These are phyloP conservation scores for Ephialtes manifestator DNA, from an alignment of 2,888 invertebrate genomes.

Conservation along the genomic window DNA sequence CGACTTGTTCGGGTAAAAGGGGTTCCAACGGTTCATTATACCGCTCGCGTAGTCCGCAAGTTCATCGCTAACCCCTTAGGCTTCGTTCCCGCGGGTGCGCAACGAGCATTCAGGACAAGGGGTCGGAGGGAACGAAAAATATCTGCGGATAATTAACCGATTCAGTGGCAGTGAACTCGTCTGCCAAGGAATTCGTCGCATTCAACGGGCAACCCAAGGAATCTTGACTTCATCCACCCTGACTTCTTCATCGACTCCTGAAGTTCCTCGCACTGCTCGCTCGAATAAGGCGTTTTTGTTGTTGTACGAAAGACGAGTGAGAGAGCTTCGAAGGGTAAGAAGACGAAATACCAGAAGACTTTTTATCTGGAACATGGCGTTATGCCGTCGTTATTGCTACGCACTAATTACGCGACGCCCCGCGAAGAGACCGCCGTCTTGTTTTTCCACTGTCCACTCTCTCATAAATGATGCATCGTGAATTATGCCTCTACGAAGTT, in stretches of 20 bases:
- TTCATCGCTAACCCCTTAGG: conserved; percentile 84
- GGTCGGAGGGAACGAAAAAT: conserved; percentile 72
- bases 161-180: conserved; percentile 67
- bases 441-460: conserved; percentile 57
- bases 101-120: conserved; percentile 65
- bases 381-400: conserved; percentile 42
- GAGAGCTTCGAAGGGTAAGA: conserved; percentile 25
- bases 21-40: conserved; percentile 82
- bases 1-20: conserved; percentile 82
- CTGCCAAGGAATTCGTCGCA: conserved; percentile 72
- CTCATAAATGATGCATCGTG: conserved; percentile 73
- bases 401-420: conserved; percentile 69
- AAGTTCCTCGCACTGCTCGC: conserved; percentile 6
- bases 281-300: conserved; percentile 43
- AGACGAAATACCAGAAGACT: conserved; percentile 40
- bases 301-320: conserved; percentile 13
- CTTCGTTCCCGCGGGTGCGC: conserved; percentile 57
- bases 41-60: conserved; percentile 77
- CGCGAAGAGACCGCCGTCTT: conserved; percentile 61
- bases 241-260: conserved; percentile 58
- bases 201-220: conserved; percentile 45
- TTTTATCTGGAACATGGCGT: conserved; percentile 44
- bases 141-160: conserved; percentile 81
- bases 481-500: conserved; percentile 66
- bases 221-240: conserved; percentile 59